Conservation (phyloP, 2,888 invertebrate species). For the Torymus texanus region DNA sequence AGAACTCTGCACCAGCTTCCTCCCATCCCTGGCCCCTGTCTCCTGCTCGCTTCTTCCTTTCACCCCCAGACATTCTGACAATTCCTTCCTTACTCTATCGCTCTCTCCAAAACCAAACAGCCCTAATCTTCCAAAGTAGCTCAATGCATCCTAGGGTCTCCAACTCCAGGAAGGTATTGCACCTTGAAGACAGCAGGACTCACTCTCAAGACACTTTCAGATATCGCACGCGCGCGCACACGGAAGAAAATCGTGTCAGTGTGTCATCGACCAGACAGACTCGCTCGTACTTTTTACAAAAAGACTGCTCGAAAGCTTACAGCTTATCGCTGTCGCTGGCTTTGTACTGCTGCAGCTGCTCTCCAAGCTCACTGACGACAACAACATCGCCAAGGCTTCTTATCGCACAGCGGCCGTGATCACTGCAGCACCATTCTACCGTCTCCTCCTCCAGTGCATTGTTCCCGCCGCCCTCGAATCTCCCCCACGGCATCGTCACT, state of each 20-base stretch:
- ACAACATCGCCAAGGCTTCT: neutral
- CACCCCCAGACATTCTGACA: constrained; percentile 78
- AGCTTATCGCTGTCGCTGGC: neutral
- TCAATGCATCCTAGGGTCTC: neutral
- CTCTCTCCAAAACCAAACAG: neutral
- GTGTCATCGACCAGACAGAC: neutral
- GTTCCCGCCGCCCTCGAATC: no score
- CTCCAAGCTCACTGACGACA: neutral
- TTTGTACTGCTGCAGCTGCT: neutral
- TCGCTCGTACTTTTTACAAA: no score
- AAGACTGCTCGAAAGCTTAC: neutral
- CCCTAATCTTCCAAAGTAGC: neutral
- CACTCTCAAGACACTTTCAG: no score
- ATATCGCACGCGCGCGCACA: no score
- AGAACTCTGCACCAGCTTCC: constrained; percentile 90
- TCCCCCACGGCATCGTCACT: no score
- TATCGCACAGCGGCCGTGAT: neutral
- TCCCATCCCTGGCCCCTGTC: constrained; percentile 85
- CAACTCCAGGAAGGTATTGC: neutral
- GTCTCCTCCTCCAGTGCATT: no score
- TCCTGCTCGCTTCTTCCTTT: constrained; percentile 77
- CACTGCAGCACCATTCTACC: neutral
- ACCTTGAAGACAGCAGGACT: neutral
- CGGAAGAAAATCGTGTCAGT: constrained; percentile 3
- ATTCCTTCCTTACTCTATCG: neutral